Base-by-base conservation (phyloP, 2,888 invertebrate genomes). In the Tachystola acroxantha region DNA sequence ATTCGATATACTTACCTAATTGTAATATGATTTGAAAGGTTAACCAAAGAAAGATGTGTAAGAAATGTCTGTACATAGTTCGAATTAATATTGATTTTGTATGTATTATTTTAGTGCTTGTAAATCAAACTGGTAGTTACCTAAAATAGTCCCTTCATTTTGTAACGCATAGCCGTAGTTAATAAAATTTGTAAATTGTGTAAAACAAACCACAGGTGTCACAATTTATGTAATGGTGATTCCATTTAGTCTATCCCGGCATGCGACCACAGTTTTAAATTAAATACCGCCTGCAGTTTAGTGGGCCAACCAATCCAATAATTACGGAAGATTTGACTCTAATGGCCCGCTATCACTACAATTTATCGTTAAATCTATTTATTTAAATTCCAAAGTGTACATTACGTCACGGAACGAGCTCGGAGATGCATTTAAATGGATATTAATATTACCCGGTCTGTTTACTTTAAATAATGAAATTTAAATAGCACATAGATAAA, bases 221-320 rank as follows among this genome's bases (percentile, higher is more conserved):
- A 27, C 32, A 10, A 20, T 16, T 25, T 16, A 13, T 14, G 29
- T 37, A 33, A 37, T 34, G 20, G 38, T 36, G 39, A 46, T 49
- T 43, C 45, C 36, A 7, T 36, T 40, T 35, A 42, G 39, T 20
- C 3, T 9, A 10, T 10, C 36, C 14, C 36, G 34, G 28, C 40
- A 34, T 34, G 40, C 31, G 40, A 19, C 33, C 32, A 37, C 22
- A 37, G 30, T 35, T 36, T 37, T 24, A 57, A 69, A 68, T 71
- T 68, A 66, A 70, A 71, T 77, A 73, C 79, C 79, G 75, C 76
- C 78, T 76, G 78, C 59, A 59, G 78, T 59, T 72, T 56, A 51
- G 56, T 56, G 50, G 57, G 47, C 59, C 53, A 51, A 50, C 54
- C 54, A 53, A 41, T 48, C 58, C 54, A 59, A 69, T 74, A 75